Evolutionary conservation across 2,113 vertebrate species (phyloP).

Genomic region (Corythornis madagascariensis): DNA sequence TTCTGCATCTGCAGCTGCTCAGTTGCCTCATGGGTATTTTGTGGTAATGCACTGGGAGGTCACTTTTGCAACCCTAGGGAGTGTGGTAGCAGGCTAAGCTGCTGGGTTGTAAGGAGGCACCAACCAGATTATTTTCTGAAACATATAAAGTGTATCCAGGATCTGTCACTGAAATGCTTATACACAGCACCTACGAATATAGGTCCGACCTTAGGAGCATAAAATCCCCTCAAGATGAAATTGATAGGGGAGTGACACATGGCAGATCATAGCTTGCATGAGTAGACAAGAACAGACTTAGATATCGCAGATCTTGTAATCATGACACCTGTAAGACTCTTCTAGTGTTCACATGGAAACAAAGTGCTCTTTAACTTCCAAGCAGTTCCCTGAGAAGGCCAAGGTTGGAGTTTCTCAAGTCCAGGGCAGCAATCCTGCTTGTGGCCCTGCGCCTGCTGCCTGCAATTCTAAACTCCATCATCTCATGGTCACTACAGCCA

Average conservation of each 20-base stretch:
- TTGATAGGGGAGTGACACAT: background rate
- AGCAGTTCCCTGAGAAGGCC: too few species aligned
- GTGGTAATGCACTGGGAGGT: background rate
- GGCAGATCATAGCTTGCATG: background rate
- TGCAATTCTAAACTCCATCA: too few species aligned
- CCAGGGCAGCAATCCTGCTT: too few species aligned
- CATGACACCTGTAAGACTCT: background rate
- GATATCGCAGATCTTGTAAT: background rate
- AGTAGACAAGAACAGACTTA: background rate
- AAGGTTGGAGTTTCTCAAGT: too few species aligned
- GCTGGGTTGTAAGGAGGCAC: background rate
- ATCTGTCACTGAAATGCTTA: background rate
- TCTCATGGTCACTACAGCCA: too few species aligned
- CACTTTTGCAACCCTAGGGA: background rate
- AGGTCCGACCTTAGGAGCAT: rapidly evolving
- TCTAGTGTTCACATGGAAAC: background rate
- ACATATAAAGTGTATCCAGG: rapidly evolving
- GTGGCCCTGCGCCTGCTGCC: too few species aligned
- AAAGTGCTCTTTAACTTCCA: background rate
- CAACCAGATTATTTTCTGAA: background rate
- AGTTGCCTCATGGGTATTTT: background rate
- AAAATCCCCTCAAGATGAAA: background rate
- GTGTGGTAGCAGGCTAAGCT: background rate
- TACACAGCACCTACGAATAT: rapidly evolving
- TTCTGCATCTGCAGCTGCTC: background rate